Conservation (phyloP, 2,797 vertebrate genomes). For the Epinephelus malabaricus region DNA sequence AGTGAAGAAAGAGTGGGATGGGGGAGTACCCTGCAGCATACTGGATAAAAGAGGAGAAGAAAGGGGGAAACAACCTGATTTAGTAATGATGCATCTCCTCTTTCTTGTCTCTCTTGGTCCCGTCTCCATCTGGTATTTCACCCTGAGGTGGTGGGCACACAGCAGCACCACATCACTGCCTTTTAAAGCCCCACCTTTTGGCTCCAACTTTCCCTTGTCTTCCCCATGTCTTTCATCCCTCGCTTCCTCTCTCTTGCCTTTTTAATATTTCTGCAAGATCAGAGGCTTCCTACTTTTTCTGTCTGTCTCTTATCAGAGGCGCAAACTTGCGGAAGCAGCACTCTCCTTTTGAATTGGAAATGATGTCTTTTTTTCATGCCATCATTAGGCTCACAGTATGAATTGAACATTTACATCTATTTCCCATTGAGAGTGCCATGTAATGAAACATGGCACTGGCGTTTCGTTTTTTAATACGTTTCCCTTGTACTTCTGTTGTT, state of each 20-base stretch:
- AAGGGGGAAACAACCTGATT: slow-evolving; percentile 57
- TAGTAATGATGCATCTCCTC: slow-evolving; percentile 59
- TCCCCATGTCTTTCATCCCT: slow-evolving; percentile 49
- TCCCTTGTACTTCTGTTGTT: slow-evolving; percentile 9
- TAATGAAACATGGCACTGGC: slow-evolving; percentile 14
- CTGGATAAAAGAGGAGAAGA: slow-evolving; percentile 47
- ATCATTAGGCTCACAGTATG: slow-evolving; percentile 48
- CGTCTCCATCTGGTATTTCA: slow-evolving; percentile 59
- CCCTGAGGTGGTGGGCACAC: slow-evolving; percentile 49
- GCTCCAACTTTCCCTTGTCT: slow-evolving; percentile 36
- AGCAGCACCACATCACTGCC: slow-evolving; percentile 40
- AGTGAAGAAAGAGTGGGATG: slow-evolving; percentile 31
- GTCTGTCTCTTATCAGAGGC: slow-evolving; percentile 26
- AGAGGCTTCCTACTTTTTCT: slow-evolving; percentile 35
- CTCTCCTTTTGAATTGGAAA: slow-evolving; percentile 49
- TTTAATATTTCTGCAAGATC: slow-evolving; percentile 47
- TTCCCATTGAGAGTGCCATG: slow-evolving; percentile 16
- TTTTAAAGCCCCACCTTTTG: slow-evolving; percentile 47
- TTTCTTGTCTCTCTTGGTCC: slow-evolving; percentile 37
- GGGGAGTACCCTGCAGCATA: slow-evolving; percentile 50
- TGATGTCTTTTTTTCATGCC: slow-evolving; percentile 21
- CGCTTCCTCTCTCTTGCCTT: slow-evolving; percentile 27
- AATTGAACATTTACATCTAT: slow-evolving; percentile 38
- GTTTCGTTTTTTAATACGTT: background rate
- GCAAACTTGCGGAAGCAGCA: slow-evolving; percentile 29